Percentiles rank a stretch among this genome's conserved stretches.
Conservation (phyloP, 2,113 vertebrate species). For the Eptesicus fuscus region DNA sequence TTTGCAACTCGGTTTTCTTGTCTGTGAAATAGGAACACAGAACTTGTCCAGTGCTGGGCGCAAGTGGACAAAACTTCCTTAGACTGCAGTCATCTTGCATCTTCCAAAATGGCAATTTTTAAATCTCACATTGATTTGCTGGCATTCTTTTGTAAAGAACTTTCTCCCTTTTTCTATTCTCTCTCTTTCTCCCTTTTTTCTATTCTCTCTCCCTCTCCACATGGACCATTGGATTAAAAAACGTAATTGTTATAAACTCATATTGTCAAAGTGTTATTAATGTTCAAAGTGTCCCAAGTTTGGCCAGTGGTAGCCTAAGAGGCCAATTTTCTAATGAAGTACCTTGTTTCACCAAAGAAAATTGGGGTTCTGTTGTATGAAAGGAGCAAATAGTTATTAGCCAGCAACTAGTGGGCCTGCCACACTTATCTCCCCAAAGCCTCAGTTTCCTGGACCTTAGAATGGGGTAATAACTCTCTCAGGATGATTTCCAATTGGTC, state of each 20-base stretch:
- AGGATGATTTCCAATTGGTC: background rate
- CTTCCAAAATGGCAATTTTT: background rate
- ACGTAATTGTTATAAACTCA: background rate
- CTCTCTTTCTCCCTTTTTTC: background rate
- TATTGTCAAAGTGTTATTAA: background rate
- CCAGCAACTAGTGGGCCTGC: background rate
- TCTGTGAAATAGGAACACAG: no score
- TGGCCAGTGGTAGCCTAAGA: background rate
- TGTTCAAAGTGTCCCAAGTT: background rate
- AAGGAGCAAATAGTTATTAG: background rate
- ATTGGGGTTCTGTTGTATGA: background rate
- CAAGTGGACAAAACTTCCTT: no score
- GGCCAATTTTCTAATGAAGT: background rate
- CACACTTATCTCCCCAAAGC: background rate
- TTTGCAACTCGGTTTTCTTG: no score
- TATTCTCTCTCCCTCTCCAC: background rate
- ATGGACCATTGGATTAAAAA: background rate
- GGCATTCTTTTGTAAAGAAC: background rate
- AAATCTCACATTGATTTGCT: background rate
- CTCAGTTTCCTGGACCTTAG: background rate
- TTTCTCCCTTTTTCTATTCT: background rate
- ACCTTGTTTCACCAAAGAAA: background rate
- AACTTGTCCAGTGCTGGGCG: no score
- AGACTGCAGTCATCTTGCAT: no score
- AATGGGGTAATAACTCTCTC: background rate